Conservation (phyloP, 92 coral and sea anemone genomes). For the Phenganax marumi region DNA sequence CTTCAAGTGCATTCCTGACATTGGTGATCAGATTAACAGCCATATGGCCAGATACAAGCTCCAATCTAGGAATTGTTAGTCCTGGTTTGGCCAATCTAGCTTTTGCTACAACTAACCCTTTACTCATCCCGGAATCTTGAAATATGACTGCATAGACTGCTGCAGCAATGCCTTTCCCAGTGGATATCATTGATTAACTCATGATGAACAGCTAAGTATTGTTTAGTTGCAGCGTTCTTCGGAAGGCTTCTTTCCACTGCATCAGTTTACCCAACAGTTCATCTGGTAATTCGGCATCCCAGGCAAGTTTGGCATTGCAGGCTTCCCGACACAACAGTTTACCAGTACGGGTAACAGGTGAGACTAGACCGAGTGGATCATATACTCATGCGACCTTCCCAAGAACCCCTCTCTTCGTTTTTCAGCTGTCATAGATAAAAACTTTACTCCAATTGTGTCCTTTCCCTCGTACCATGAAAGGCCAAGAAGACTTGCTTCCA, state of each 20-base stretch:
- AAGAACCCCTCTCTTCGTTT: constrained; percentile 44
- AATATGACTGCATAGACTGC: no score
- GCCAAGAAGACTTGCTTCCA: constrained; percentile 18
- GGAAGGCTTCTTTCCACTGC: not conserved
- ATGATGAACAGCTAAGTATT: not conserved
- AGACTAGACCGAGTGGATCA: constrained; percentile 41
- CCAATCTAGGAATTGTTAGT: constrained; percentile 46
- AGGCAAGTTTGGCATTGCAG: not conserved
- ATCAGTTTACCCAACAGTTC: not conserved
- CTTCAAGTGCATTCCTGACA: constrained; percentile 30
- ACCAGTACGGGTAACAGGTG: constrained; percentile 29
- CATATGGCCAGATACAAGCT: constrained; percentile 52
- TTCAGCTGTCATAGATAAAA: constrained; percentile 20
- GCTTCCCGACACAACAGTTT: constrained; percentile 20
- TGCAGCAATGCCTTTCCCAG: no score
- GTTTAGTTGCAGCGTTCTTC: not conserved
- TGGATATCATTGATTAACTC: not conserved
- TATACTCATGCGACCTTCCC: constrained; percentile 27
- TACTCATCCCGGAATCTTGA: not conserved
- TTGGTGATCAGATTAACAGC: constrained; percentile 35
- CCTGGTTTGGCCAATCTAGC: constrained; percentile 48
- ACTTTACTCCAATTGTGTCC: constrained; percentile 36
- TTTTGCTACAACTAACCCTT: constrained; percentile 43
- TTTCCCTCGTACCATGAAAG: constrained; percentile 23
- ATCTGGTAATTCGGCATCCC: not conserved